These are phyloP conservation scores for Clarias macrocephalus DNA, from an alignment of 2,113 vertebrate species.

Conservation along the genomic window DNA sequence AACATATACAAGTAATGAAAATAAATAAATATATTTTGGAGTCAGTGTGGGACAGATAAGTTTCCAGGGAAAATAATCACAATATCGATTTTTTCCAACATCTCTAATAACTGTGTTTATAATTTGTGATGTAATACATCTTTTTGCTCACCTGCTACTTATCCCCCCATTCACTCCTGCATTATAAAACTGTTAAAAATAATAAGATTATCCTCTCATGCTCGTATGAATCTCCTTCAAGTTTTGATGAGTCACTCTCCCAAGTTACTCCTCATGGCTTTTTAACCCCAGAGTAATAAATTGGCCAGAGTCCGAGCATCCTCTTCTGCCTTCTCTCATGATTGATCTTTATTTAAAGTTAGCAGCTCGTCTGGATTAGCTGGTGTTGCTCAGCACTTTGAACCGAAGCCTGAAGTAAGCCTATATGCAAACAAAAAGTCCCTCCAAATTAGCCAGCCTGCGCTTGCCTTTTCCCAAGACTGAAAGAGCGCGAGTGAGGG, in stretches of 20 bases:
- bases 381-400: slow-evolving; percentile 61
- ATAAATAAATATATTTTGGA: no score
- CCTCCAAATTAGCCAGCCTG: slow-evolving; percentile 67
- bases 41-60: no score
- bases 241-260: slow-evolving; percentile 17
- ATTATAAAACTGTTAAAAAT: not conserved
- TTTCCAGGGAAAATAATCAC: no score
- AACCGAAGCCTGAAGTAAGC: slow-evolving; percentile 69
- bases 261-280: slow-evolving; percentile 40
- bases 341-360: slow-evolving; percentile 63
- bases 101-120: not conserved
- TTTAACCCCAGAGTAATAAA: slow-evolving; percentile 58
- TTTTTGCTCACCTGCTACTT: not conserved
- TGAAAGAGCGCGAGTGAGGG: slow-evolving; percentile 43
- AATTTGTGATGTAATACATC: not conserved
- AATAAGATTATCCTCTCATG: not conserved
- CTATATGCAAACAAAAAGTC: slow-evolving; percentile 74
- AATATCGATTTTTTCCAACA: no score
- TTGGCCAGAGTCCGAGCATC: slow-evolving; percentile 41
- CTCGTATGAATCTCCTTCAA: slow-evolving; percentile 4
- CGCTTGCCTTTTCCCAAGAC: slow-evolving; percentile 55
- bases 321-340: slow-evolving; percentile 53
- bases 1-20: no score
- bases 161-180: not conserved
- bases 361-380: slow-evolving; percentile 63